Evolutionary conservation across 2,113 vertebrate species (phyloP), one percentile per base, ranked within the genome.

Genomic region (Diadophis punctatus): DNA sequence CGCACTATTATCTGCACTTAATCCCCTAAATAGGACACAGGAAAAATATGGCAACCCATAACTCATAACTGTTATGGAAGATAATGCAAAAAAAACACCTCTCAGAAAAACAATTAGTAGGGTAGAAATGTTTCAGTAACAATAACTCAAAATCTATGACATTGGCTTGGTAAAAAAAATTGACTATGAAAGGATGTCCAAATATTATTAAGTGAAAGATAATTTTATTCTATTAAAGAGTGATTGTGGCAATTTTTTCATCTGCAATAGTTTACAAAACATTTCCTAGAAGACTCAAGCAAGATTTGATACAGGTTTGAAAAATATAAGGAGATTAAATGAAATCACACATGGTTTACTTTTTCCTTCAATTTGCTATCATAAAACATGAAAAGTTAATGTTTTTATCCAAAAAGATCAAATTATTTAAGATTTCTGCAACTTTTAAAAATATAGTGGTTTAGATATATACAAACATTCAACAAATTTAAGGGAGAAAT

Each of bases 361-460:
- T 93, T 80, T 89, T 91, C 95, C 91, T 97, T 97, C 97, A 97
- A 97, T 97, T 90, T 96, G 90, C 93, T 96, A 94, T 93, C 95
- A 92, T 93, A 96, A 92, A 97, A 94, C 94, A 93, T 93, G 95
- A 95, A 93, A 96, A 94, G 95, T 93, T 90, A 95, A 93, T 93
- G 85, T 68, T 91, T 89, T 93, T 63, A 92, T 90, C 52, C 91
- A 39, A 93, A 93, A 86, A 53, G 74, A 94, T 86, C 46, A 90
- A n/a, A 92, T 7, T 88, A 86, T 91, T 68, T 91, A 92, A 95
- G 93, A 85, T 94, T 97, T 74, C 96, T 96, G 96, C 93, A 96
- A 95, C 96, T 96, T n/a, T 58, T 39, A 97, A 95, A 97, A 92
- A 94, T 88, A 23, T 89, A 91, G 93, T 94, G 96, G 96, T 95